A percentile compares a stretch with the other conserved stretches of the same genome.
Evolutionary conservation across 1,140 invertebrate species (phyloP).

Genomic region (Mactra quadrangularis): DNA sequence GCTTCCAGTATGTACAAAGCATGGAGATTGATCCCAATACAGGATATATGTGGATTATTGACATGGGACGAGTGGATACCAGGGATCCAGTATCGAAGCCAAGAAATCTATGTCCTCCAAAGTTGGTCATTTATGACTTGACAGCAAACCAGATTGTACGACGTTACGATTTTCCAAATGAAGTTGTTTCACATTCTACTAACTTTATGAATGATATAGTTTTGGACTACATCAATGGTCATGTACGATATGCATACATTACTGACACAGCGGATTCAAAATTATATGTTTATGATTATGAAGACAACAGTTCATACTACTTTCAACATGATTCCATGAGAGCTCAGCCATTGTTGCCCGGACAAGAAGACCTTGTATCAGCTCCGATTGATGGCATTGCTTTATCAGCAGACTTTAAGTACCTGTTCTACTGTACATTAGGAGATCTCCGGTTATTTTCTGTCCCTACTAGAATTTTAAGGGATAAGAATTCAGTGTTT

Average conservation of each 20-base stretch:
- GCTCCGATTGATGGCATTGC: slow-evolving; percentile 70
- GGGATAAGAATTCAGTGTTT: slow-evolving; percentile 8
- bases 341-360: slow-evolving; percentile 21
- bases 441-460: slow-evolving; percentile 53
- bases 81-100: not conserved
- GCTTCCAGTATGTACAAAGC: slow-evolving; percentile 72
- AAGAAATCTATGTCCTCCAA: slow-evolving; percentile 65
- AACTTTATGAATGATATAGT: slow-evolving; percentile 74
- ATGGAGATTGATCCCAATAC: slow-evolving; percentile 76
- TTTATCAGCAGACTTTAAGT: slow-evolving; percentile 68
- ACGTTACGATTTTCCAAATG: slow-evolving; percentile 57
- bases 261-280: slow-evolving; percentile 64
- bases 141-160: slow-evolving; percentile 36
- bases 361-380: slow-evolving; percentile 2
- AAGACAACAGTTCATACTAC: slow-evolving; percentile 49
- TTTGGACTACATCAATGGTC: slow-evolving; percentile 66
- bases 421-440: slow-evolving; percentile 69
- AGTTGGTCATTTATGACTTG: slow-evolving; percentile 67
- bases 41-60: slow-evolving; percentile 73
- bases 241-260: slow-evolving; percentile 69
- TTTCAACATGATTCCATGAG: slow-evolving; percentile 65
- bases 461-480: slow-evolving; percentile 61
- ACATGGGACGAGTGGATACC: slow-evolving; percentile 63
- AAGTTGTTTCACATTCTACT: slow-evolving; percentile 58
- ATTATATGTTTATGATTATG: slow-evolving; percentile 63